Evolutionary conservation across 2,113 vertebrate genomes (phyloP).

Genomic region (Percina caprodes): DNA sequence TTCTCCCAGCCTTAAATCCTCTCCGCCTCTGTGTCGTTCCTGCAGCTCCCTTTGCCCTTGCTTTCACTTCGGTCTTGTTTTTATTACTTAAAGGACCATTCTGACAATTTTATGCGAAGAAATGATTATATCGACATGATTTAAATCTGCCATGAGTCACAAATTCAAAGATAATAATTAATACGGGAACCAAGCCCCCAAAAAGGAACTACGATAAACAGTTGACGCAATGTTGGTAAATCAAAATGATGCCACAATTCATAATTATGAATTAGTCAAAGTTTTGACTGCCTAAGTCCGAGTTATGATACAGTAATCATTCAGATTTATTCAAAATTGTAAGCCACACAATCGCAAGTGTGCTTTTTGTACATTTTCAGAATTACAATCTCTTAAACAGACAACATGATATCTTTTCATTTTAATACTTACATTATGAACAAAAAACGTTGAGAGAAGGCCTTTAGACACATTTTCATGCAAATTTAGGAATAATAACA

Average conservation of each 20-base stretch:
- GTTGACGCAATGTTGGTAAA: too few relatives aligned
- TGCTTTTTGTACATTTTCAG: not conserved
- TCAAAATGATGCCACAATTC: too few relatives aligned
- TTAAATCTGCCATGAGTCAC: not conserved
- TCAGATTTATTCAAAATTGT: too few relatives aligned
- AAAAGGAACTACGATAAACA: too few relatives aligned
- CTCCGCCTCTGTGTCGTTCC: not conserved
- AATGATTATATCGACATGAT: not conserved
- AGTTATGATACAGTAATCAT: too few relatives aligned
- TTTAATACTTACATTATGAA: not conserved
- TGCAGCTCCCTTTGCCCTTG: conserved; percentile 17
- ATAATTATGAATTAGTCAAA: too few relatives aligned
- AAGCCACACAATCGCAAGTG: not conserved
- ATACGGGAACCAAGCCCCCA: too few relatives aligned
- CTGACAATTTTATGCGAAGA: not conserved
- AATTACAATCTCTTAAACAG: not conserved
- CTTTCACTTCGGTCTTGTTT: not conserved
- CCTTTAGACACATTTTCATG: too few relatives aligned
- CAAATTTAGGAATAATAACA: too few relatives aligned
- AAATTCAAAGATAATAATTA: too few relatives aligned
- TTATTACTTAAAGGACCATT: conserved; percentile 4
- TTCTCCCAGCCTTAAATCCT: conserved; percentile 32
- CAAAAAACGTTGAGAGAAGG: too few relatives aligned
- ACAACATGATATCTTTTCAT: not conserved
- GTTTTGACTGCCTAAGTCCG: too few relatives aligned